These are phyloP conservation scores for Aphelinus certus DNA, from an alignment of 1,140 invertebrate genomes.

Conservation along the genomic window DNA sequence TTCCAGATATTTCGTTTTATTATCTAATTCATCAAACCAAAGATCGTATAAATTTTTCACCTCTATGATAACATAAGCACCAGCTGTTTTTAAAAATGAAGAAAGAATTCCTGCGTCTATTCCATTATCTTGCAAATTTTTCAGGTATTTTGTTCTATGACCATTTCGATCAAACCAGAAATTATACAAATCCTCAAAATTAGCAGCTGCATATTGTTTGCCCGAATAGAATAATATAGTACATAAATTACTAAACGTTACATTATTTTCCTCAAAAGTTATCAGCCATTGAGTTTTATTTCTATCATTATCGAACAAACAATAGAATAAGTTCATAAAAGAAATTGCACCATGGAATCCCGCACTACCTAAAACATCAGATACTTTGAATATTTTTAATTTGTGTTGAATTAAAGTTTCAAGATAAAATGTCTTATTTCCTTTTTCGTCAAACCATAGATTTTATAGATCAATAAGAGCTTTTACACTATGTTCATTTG, in stretches of 20 bases:
- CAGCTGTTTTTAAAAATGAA: constrained; percentile 36
- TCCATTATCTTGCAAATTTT: background rate
- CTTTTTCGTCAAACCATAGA: constrained; percentile 20
- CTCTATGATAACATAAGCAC: constrained; percentile 33
- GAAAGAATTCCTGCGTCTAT: constrained; percentile 5
- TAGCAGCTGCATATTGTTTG: constrained; percentile 4
- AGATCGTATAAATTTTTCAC: constrained; percentile 44
- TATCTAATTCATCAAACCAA: constrained; percentile 44
- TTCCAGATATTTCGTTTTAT: constrained; percentile 44
- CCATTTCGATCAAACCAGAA: constrained; percentile 43
- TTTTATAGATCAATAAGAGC: constrained; percentile 20
- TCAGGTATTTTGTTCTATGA: constrained; percentile 21
- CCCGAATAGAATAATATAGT: background rate
- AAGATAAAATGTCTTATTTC: background rate
- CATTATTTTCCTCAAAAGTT: background rate
- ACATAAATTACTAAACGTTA: background rate
- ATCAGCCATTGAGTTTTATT: background rate
- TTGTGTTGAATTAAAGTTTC: background rate
- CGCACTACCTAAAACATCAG: background rate
- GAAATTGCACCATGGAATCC: background rate
- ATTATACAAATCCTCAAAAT: constrained; percentile 41
- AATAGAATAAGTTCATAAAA: constrained; percentile 19
- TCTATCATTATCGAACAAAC: constrained; percentile 18
- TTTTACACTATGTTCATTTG: constrained; percentile 5
- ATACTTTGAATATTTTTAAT: background rate